Conservation (phyloP, 2,797 vertebrate genomes). For the Phylloscopus collybita region DNA sequence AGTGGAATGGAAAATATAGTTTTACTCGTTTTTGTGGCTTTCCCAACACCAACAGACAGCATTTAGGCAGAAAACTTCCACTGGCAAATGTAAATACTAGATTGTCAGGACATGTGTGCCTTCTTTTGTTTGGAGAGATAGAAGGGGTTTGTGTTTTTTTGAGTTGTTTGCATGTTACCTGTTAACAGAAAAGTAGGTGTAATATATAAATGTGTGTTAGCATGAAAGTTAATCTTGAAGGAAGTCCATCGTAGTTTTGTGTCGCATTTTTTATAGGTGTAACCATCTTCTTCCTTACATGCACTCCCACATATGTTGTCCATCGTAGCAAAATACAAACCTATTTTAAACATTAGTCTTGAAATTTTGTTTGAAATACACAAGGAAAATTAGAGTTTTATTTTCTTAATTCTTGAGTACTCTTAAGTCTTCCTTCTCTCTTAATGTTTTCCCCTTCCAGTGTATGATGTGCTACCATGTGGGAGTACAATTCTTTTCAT, state of each 20-base stretch:
- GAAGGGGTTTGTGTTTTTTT: background rate
- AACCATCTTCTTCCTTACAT: background rate
- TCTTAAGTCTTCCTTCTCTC: background rate
- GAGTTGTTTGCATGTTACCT: background rate
- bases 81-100: background rate
- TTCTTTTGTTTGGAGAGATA: background rate
- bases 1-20: background rate
- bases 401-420: background rate
- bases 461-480: background rate
- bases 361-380: background rate
- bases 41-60: background rate
- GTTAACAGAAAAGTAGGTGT: background rate
- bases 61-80: background rate
- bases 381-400: background rate
- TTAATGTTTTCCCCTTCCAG: background rate
- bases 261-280: background rate
- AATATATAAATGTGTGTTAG: background rate
- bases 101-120: background rate
- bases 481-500: background rate
- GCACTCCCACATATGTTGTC: background rate
- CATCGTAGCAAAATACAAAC: background rate
- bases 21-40: background rate
- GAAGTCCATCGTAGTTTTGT: background rate
- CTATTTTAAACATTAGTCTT: background rate
- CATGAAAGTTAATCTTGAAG: background rate